Evolutionary conservation across 2,797 vertebrate genomes (phyloP), one percentile per base, ranked within the genome.

Genomic region (Amphiprion clarkii): DNA sequence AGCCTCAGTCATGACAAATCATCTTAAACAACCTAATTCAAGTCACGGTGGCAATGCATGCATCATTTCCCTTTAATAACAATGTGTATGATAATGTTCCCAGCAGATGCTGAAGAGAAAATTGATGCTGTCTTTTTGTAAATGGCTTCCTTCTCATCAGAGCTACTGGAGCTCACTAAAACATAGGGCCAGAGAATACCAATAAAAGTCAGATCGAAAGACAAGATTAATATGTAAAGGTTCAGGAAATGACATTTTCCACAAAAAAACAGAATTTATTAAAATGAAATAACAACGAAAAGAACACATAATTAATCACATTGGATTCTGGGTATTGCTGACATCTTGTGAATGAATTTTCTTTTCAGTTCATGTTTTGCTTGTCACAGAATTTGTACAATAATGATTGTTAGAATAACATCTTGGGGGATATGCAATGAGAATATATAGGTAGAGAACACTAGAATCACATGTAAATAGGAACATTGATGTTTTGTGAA

Each of bases 391-490:
- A 61, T 71, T 65, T 89, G 82, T 87, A 86, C 31, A 78, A 73
- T 79, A 73, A 62, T 72, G 21, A 76, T 80, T 79, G 74, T 83
- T 82, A n/a, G 71, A 78, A 44, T 33, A 54, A 60, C 25, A 4
- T 84, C 58, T 62, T 79, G 67, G 72, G 57, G 56, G 80, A 81
- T 78, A 82, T 74, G 75, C 76, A 81, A 75, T 52, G 67, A 80
- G 46, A 80, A 71, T 25, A 74, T 21, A 11, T 79, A 58, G 54
- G n/a, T 74, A 85, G 71, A 80, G 63, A 80, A 68, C 19, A 46
- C 63, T 82, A 77, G 49, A 33, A 70, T 69, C 56, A 67, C 61
- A 48, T 92, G 91, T 94, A 94, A 89, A 94, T 91, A 93, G 60
- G 67, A 89, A 82, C 52, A 44, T 89, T 67, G 74, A 57, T 90